Conservation (phyloP, 2,888 invertebrate species). For the Synergus itoensis region DNA sequence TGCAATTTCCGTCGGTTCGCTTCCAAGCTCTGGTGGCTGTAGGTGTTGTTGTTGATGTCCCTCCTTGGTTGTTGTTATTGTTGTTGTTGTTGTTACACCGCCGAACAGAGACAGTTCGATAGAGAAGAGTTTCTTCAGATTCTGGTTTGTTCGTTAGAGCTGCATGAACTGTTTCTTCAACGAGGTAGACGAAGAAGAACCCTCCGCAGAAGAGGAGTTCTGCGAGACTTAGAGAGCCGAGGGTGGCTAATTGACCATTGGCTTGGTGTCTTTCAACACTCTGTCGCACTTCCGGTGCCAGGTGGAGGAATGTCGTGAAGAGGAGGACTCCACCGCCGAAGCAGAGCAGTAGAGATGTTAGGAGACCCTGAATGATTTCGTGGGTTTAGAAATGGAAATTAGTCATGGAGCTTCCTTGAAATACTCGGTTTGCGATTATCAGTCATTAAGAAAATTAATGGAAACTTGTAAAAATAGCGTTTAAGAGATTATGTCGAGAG, state of each 20-base stretch:
- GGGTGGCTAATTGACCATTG: slow-evolving; percentile 76
- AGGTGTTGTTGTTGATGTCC: slow-evolving; percentile 53
- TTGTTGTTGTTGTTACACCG: slow-evolving; percentile 77
- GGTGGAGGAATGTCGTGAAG: slow-evolving; percentile 83
- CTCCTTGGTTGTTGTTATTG: slow-evolving; percentile 65
- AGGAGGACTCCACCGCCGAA: slow-evolving; percentile 84
- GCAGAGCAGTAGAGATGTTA: slow-evolving; percentile 81
- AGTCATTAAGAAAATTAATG: too few species aligned
- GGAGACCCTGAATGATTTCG: slow-evolving; percentile 76
- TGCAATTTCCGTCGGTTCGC: slow-evolving; percentile 30
- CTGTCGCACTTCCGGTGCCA: slow-evolving; percentile 84
- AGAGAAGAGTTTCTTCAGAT: slow-evolving; percentile 77
- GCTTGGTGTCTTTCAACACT: slow-evolving; percentile 79
- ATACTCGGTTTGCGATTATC: slow-evolving; percentile 2
- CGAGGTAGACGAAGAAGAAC: slow-evolving; percentile 83
- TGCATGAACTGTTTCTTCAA: slow-evolving; percentile 82
- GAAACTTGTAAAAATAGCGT: too few species aligned
- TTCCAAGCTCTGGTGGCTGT: slow-evolving; percentile 47
- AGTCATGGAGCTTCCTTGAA: slow-evolving; percentile 13
- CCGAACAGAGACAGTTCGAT: slow-evolving; percentile 80
- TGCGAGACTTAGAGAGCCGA: slow-evolving; percentile 79
- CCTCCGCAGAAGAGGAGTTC: slow-evolving; percentile 83
- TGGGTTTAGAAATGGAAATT: slow-evolving; percentile 18
- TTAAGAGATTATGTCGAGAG: too few species aligned
- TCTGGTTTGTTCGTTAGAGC: slow-evolving; percentile 77